These are phyloP conservation scores for Trichomycterus rosablanca DNA, from an alignment of 2,113 vertebrate genomes.

Conservation along the genomic window DNA sequence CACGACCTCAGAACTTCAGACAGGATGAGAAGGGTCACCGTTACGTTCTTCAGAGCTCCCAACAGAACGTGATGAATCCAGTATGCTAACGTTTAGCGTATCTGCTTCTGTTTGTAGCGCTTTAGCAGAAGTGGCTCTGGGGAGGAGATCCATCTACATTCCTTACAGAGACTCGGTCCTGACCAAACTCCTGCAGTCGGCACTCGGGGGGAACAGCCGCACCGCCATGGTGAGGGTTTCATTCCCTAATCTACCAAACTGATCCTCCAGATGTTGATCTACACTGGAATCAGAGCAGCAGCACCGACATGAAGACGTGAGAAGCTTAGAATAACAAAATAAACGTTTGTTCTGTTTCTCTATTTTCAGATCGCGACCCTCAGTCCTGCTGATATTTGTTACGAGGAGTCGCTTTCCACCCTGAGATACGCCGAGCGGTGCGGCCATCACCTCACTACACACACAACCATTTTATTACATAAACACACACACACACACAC, in stretches of 20 bases:
- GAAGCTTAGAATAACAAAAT: too few relatives aligned
- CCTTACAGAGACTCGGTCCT: conserved; percentile 83
- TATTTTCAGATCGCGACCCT: conserved; percentile 72
- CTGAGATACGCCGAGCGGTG: conserved; percentile 81
- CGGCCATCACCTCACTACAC: neutral
- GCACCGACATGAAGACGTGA: too few relatives aligned
- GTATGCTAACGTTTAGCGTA: neutral
- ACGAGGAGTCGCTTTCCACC: conserved; percentile 80
- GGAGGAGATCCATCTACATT: conserved; percentile 74
- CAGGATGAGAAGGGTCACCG: too few relatives aligned
- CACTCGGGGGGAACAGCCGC: conserved; percentile 82
- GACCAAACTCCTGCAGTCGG: conserved; percentile 82
- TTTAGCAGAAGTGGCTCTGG: conserved; percentile 74
- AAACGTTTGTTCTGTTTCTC: too few relatives aligned
- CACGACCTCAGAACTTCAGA: too few relatives aligned
- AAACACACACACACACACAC: neutral
- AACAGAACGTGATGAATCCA: too few relatives aligned
- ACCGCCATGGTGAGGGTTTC: conserved; percentile 70
- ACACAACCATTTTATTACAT: too few relatives aligned
- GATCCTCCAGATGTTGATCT: too few relatives aligned
- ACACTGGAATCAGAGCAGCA: too few relatives aligned
- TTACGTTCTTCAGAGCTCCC: too few relatives aligned
- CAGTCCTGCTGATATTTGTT: conserved; percentile 84
- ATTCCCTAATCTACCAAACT: too few relatives aligned
- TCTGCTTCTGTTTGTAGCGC: conserved; percentile 57